A percentile compares a stretch with the other conserved stretches of the same genome.
phyloP scores from a whole-genome alignment of 2,797 vertebrate genomes.

The Melanotaenia nigrans region DNA sequence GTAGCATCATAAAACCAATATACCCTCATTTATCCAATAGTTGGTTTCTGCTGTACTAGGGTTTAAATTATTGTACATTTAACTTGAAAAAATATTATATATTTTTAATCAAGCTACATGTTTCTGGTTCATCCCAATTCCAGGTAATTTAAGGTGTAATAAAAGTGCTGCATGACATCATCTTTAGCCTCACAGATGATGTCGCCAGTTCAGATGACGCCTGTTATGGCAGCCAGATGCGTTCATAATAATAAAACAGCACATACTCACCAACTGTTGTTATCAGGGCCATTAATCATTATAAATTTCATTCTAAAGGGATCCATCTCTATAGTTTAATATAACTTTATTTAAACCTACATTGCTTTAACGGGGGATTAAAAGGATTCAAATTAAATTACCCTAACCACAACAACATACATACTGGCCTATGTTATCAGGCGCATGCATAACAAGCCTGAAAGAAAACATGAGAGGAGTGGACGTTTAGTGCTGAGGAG shows the following conservation, averaged over 20 bases:
- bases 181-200: not conserved
- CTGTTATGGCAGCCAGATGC: not conserved
- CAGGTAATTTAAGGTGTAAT: not conserved
- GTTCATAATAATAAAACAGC: not conserved
- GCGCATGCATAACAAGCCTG: slow-evolving; percentile 57
- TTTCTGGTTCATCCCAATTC: not conserved
- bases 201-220: not conserved
- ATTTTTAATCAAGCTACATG: not conserved
- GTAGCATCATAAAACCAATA: not conserved
- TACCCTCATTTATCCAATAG: not conserved
- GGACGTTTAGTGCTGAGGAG: slow-evolving; percentile 63
- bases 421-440: slow-evolving; percentile 55
- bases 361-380: not conserved
- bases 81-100: not conserved
- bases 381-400: not conserved
- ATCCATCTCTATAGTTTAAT: not conserved
- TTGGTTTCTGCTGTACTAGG: not conserved
- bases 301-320: not conserved
- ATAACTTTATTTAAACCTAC: not conserved
- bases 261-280: not conserved
- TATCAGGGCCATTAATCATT: not conserved
- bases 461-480: slow-evolving; percentile 68
- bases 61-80: not conserved
- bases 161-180: not conserved
- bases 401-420: slow-evolving; percentile 11